Percentiles rank a stretch among this genome's conserved stretches.
Evolutionary conservation across 2,888 invertebrate genomes (phyloP).

Genomic region (Drosophila seclusa): DNA sequence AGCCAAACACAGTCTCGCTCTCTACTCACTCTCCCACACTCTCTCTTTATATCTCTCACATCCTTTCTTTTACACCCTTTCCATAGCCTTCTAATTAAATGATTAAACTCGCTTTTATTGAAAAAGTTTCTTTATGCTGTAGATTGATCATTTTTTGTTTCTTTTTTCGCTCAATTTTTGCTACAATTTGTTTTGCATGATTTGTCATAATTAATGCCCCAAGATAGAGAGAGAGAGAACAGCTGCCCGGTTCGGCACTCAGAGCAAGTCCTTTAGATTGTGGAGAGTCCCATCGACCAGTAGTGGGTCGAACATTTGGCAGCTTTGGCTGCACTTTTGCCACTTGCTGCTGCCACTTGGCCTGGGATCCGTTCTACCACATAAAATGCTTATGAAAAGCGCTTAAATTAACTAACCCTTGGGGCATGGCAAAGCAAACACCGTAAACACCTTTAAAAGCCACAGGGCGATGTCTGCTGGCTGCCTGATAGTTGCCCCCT

Average conservation of each 20-base stretch:
- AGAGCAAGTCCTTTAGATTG: slow-evolving; percentile 11
- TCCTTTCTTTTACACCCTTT: slow-evolving; percentile 23
- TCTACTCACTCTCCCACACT: not conserved
- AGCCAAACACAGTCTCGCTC: not conserved
- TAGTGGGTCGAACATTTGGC: slow-evolving; percentile 49
- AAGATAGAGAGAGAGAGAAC: slow-evolving; percentile 22
- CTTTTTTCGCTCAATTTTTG: slow-evolving; percentile 29
- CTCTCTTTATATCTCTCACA: not conserved
- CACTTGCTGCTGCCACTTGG: slow-evolving; percentile 49
- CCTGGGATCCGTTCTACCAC: slow-evolving; percentile 20
- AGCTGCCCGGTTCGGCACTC: slow-evolving; percentile 34
- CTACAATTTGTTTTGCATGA: slow-evolving; percentile 46
- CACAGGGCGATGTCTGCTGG: slow-evolving; percentile 68
- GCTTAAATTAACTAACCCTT: slow-evolving; percentile 76
- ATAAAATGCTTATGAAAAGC: slow-evolving; percentile 78
- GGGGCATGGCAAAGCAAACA: slow-evolving; percentile 61
- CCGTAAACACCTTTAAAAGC: slow-evolving; percentile 76
- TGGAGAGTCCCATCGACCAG: slow-evolving; percentile 10
- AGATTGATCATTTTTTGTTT: slow-evolving; percentile 34
- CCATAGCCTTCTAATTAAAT: slow-evolving; percentile 65
- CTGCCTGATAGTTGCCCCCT: slow-evolving; percentile 70
- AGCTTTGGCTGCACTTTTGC: slow-evolving; percentile 53
- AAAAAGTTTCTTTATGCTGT: slow-evolving; percentile 32
- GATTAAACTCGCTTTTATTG: slow-evolving; percentile 73
- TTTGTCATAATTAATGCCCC: slow-evolving; percentile 56